phyloP scores from a whole-genome alignment of 1,140 invertebrate genomes.

The Drosophila setifemur region DNA sequence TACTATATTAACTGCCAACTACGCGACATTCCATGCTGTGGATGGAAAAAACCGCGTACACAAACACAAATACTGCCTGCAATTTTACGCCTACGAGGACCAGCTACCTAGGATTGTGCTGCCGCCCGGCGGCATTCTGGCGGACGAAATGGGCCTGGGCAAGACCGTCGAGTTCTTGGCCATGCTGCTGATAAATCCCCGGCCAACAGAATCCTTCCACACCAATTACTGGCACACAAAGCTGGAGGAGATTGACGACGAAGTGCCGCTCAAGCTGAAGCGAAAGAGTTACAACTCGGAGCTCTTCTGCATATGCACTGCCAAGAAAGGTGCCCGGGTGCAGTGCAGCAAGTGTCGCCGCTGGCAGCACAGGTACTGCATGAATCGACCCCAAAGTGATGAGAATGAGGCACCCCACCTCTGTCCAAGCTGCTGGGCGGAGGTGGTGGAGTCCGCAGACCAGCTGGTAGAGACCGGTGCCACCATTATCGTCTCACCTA shows the following conservation, averaged over 20 bases:
- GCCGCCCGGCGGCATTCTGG: constrained; percentile 89
- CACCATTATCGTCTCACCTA: constrained; percentile 90
- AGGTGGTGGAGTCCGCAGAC: background rate
- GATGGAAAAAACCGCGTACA: constrained; percentile 40
- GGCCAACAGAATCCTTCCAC: constrained; percentile 24
- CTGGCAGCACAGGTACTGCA: constrained; percentile 65
- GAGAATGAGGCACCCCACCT: constrained; percentile 27
- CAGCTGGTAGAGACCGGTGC: constrained; percentile 84
- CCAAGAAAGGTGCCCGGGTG: background rate
- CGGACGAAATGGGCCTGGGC: constrained; percentile 93
- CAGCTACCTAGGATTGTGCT: constrained; percentile 29
- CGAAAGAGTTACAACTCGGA: background rate
- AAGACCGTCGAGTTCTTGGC: constrained; percentile 92
- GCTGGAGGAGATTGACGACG: constrained; percentile 19
- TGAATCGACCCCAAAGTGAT: background rate
- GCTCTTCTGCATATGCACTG: constrained; percentile 50
- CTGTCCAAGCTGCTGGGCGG: constrained; percentile 72
- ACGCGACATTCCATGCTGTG: constrained; percentile 24
- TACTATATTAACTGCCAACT: constrained; percentile 40
- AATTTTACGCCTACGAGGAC: constrained; percentile 40
- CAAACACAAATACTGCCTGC: constrained; percentile 83
- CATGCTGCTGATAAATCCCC: constrained; percentile 86
- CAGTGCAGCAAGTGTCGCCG: constrained; percentile 50
- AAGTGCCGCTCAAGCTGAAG: constrained; percentile 37
- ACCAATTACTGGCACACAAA: constrained; percentile 34